Conservation (phyloP, 2,888 invertebrate genomes). For the Lissonota sp. region DNA sequence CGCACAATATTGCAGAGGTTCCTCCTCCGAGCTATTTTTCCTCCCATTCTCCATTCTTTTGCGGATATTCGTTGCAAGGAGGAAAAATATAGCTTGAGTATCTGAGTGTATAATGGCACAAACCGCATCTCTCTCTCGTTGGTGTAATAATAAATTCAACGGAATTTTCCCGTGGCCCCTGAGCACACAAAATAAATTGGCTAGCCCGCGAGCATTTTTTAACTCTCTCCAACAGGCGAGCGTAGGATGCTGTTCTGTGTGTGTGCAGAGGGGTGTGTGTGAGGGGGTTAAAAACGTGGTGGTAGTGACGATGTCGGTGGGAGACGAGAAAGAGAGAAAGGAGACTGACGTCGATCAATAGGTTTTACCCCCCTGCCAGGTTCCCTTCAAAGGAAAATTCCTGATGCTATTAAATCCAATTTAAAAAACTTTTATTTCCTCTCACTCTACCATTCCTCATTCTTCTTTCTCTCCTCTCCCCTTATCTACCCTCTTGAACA, state of each 20-base stretch:
- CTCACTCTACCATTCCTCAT: slow-evolving; percentile 43
- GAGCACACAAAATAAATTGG: slow-evolving; percentile 53
- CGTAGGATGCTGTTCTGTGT: background rate
- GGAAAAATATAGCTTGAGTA: background rate
- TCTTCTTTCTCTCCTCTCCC: slow-evolving; percentile 58
- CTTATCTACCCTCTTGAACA: slow-evolving; percentile 27
- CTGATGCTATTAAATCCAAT: slow-evolving; percentile 83
- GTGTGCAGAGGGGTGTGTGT: background rate
- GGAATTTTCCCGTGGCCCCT: slow-evolving; percentile 22
- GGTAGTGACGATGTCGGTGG: slow-evolving; percentile 12
- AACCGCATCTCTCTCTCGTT: background rate
- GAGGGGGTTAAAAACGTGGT: background rate
- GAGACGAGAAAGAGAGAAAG: slow-evolving; percentile 51
- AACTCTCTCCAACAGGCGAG: slow-evolving; percentile 22
- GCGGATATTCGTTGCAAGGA: slow-evolving; percentile 1
- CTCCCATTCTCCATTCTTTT: slow-evolving; percentile 13
- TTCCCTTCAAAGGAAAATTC: slow-evolving; percentile 82
- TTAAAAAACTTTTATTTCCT: slow-evolving; percentile 81
- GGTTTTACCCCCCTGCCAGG: slow-evolving; percentile 70
- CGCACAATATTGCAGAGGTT: background rate
- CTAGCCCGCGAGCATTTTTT: slow-evolving; percentile 30
- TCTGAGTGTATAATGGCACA: background rate
- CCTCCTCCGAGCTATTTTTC: background rate
- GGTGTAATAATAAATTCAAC: slow-evolving; percentile 20
- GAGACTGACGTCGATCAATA: slow-evolving; percentile 77